Base-by-base conservation (phyloP, 1,140 invertebrate species). In the Drosophila baimaii region DNA sequence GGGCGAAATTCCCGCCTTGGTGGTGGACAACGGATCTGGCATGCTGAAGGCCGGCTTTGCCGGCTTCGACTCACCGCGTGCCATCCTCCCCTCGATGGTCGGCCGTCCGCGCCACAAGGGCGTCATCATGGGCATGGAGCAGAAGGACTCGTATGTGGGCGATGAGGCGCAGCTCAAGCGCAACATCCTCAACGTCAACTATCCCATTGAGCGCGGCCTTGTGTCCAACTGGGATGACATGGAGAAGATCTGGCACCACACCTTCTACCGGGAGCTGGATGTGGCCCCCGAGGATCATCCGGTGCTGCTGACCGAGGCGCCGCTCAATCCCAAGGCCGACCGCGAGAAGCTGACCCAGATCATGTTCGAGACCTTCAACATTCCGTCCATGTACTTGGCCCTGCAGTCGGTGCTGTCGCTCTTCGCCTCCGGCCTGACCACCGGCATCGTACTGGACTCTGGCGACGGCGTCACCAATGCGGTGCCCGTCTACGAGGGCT, bases 231-330 rank as follows among this genome's bases (percentile, higher is more conserved):
- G 47, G 47, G 47, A 49, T 12, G 47, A 49, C 27, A 49, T 49
- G 47, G 47, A 49, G 47, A 29, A 49, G 47, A 49, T 49, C 47
- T 49, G 47, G 47, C 47, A 49, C 10, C 47, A 49, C 25, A 49
- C 47, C 47, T 49, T 49, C 47, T 49, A 49, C 25, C 29, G 29
- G n/a, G 47, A 49, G 47, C 25, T 49, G 47, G 25, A 27, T n/a
- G 47, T 49, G n/a, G 47, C 47, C 2, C 47, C 47, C 47, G 47
- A 49, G n/a, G 47, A 49, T 1, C 25, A 49, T 2, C 47, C 47
- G n/a, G 47, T 49, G n/a, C n/a, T 49, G 10, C 25, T 49, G 2
- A 29, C 47, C 25, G 47, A 49, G 25, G 25, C 10, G 0, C 47
- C 47, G 47, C 47, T 49, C 25, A 49, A 49, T n/a, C 47, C 47